Base-by-base conservation (phyloP, 2,888 invertebrate species). In the Polydesmus complanatus region DNA sequence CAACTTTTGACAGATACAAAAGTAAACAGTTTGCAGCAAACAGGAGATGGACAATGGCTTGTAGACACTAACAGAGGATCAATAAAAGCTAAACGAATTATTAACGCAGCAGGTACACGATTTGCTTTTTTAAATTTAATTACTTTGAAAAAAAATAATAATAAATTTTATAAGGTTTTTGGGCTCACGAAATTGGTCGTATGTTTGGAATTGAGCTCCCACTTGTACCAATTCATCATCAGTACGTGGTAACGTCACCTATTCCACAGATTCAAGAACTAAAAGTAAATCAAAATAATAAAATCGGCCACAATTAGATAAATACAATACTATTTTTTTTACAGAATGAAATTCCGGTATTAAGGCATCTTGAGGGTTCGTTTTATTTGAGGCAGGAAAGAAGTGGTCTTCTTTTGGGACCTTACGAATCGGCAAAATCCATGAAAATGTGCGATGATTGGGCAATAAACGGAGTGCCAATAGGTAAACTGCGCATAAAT, bases 191-290 rank as follows among this genome's bases (percentile, higher is more conserved):
- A 64, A 69, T 77, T n/a, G 75, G 72, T 0, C 65, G 69, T 51
- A 61, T 74, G 62, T 68, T 68, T 2, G 73, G 73, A 1, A 65
- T 72, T 21, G 70, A 72, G 47, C 64, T 75, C 3, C 76, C 77
- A 1, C 66, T 75, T 3, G 72, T 76, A 3, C 73, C 75, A 23
- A 70, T 75, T 1, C 73, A 77, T 61, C 77, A 77, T 65, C 77
- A 77, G 66, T 77, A 75, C 64, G 67, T 75, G 27, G 69, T 75
- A 14, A 73, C 75, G 0, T 66, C 68, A 26, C 64, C 71, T 2
- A 66, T 75, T 22, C 68, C 70, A 1, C 70, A 72, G 61, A 68
- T 71, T 57, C 59, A 63, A 47, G 64, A 61, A 57, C 61, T 71
- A 14, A 65, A 68, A 55, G 67, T 66, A 62, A 56, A 27, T 26